Conservation (phyloP, 2,888 invertebrate genomes). For the Mylabris sibirica region DNA sequence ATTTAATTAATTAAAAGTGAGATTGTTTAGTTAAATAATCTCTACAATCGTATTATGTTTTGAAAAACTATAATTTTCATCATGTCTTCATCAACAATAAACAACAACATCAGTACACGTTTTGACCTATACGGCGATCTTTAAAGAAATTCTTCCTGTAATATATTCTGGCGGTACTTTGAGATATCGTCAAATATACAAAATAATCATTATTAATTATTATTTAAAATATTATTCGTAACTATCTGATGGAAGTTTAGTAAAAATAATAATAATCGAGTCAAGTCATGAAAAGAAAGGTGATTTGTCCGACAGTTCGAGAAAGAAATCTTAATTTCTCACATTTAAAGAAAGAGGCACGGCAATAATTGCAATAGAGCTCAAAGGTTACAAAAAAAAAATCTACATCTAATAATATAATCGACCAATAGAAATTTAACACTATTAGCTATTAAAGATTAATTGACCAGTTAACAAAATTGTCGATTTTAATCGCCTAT, state of each 20-base stretch:
- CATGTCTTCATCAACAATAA: not conserved
- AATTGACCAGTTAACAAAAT: conserved; percentile 3
- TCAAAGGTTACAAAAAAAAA: not conserved
- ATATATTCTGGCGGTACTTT: conserved; percentile 3
- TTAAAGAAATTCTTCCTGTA: conserved; percentile 6
- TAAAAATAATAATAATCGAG: not conserved
- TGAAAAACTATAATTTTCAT: not conserved
- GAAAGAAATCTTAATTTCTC: conserved; percentile 4
- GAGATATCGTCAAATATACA: not conserved
- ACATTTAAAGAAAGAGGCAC: conserved; percentile 8
- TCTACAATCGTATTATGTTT: not conserved
- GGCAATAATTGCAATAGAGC: conserved; percentile 8
- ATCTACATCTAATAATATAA: conserved; percentile 4
- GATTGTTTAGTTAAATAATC: not conserved
- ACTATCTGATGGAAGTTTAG: not conserved
- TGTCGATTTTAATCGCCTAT: not conserved
- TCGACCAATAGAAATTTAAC: conserved; percentile 6
- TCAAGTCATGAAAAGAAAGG: not conserved
- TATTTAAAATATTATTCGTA: not conserved
- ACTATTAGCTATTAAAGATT: not conserved
- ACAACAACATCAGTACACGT: conserved; percentile 2
- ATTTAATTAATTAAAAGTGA: conserved; percentile 2
- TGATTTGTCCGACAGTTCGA: not conserved
- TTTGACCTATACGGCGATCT: conserved; percentile 6
- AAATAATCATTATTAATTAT: conserved; percentile 9